Evolutionary conservation across 2,888 invertebrate species (phyloP).

Genomic region (Bibio marci): DNA sequence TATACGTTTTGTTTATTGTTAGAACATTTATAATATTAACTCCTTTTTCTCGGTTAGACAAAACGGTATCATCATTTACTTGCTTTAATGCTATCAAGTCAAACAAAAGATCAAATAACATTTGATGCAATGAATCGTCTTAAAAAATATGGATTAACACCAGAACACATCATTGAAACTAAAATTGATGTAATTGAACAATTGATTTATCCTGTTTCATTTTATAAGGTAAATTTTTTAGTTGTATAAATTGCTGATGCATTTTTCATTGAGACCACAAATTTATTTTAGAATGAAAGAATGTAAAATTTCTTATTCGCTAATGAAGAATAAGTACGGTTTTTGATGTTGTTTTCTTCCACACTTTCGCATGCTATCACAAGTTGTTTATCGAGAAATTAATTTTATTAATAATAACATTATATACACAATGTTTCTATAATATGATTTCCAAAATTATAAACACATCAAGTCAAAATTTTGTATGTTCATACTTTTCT

Average conservation of each 20-base stretch:
- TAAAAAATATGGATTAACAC: conserved; percentile 50
- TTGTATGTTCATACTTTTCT: too few species aligned
- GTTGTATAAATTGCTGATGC: background rate
- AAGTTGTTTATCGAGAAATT: too few species aligned
- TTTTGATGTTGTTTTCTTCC: too few species aligned
- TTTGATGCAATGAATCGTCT: conserved; percentile 77
- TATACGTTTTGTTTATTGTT: too few species aligned
- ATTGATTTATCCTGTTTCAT: conserved; percentile 84
- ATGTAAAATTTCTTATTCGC: too few species aligned
- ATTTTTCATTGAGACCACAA: background rate
- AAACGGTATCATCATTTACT: conserved; percentile 76
- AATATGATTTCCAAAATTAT: too few species aligned
- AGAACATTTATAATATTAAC: conserved; percentile 25
- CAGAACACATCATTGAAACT: conserved; percentile 50
- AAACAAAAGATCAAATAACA: conserved; percentile 77
- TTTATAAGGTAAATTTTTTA: conserved; percentile 62
- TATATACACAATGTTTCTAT: too few species aligned
- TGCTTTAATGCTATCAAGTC: conserved; percentile 92
- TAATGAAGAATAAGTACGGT: too few species aligned
- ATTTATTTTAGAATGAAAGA: background rate
- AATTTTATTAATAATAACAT: too few species aligned
- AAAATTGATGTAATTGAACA: conserved; percentile 54
- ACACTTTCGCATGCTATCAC: too few species aligned
- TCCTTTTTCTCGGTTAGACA: conserved; percentile 34
- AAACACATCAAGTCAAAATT: too few species aligned